These are phyloP conservation scores for Myrmecobius fasciatus DNA, from an alignment of 2,113 vertebrate species.

Conservation along the genomic window DNA sequence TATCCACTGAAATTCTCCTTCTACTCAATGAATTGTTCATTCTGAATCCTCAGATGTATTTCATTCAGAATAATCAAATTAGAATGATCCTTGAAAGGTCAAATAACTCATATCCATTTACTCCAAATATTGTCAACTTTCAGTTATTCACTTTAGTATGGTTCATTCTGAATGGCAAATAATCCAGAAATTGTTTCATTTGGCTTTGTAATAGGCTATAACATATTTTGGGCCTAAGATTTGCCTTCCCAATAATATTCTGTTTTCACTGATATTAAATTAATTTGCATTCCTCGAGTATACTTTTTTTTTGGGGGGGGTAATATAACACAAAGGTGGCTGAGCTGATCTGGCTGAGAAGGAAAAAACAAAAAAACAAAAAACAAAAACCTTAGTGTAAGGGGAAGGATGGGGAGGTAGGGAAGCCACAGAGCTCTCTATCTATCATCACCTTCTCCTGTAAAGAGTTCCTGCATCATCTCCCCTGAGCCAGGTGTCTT, in stretches of 20 bases:
- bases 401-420: not conserved
- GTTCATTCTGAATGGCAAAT: not conserved
- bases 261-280: not conserved
- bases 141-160: not conserved
- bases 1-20: not conserved
- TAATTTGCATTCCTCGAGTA: not conserved
- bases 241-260: not conserved
- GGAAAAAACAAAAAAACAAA: no score
- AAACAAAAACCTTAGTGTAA: not conserved
- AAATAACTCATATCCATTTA: not conserved
- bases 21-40: not conserved
- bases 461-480: not conserved
- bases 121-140: not conserved
- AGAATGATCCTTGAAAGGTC: constrained; percentile 19
- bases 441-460: no score
- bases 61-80: constrained; percentile 16
- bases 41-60: not conserved
- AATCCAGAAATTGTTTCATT: not conserved
- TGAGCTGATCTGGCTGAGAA: not conserved
- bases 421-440: not conserved
- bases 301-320: not conserved
- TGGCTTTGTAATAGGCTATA: not conserved
- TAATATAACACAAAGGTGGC: not conserved
- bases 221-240: not conserved
- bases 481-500: not conserved